These are phyloP conservation scores for Pocota personata DNA, from an alignment of 2,888 invertebrate species.

Conservation along the genomic window DNA sequence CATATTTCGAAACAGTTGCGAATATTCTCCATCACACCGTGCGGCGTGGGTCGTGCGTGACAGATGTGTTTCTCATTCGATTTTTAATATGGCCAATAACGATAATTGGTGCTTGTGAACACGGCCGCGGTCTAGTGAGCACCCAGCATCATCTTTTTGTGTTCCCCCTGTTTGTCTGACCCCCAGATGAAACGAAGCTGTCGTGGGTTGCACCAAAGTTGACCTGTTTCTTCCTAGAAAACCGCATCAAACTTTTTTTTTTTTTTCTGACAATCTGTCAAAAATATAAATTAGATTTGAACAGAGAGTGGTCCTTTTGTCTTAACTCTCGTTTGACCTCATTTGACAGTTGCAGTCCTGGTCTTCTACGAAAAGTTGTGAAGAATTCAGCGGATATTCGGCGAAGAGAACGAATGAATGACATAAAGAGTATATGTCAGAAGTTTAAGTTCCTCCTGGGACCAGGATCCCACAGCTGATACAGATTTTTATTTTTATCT, in stretches of 20 bases:
- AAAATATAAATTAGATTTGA: slow-evolving; percentile 50
- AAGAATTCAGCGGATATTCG: slow-evolving; percentile 8
- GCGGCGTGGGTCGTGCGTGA: slow-evolving; percentile 77
- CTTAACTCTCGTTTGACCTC: slow-evolving; percentile 38
- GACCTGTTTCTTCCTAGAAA: slow-evolving; percentile 65
- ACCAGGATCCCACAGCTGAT: slow-evolving; percentile 6
- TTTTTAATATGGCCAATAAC: slow-evolving; percentile 83
- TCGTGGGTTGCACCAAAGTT: slow-evolving; percentile 23
- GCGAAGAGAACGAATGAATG: slow-evolving; percentile 18
- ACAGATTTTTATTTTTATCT: slow-evolving; percentile 18
- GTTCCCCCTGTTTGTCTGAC: slow-evolving; percentile 11
- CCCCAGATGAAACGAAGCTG: not conserved
- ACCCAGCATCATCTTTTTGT: slow-evolving; percentile 37
- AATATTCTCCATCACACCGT: slow-evolving; percentile 66
- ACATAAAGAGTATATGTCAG: not conserved
- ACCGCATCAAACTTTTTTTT: not conserved
- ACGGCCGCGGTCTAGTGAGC: slow-evolving; percentile 58
- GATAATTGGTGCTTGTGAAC: slow-evolving; percentile 80
- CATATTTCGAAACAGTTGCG: slow-evolving; percentile 74
- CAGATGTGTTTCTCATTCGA: slow-evolving; percentile 83
- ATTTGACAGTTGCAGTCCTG: not conserved
- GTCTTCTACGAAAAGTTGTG: not conserved
- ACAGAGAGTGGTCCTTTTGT: slow-evolving; percentile 14
- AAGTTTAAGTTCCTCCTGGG: not conserved
- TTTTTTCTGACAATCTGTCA: slow-evolving; percentile 59